These are phyloP conservation scores for Calosoma granatense DNA, from an alignment of 1,140 invertebrate genomes.

Conservation along the genomic window DNA sequence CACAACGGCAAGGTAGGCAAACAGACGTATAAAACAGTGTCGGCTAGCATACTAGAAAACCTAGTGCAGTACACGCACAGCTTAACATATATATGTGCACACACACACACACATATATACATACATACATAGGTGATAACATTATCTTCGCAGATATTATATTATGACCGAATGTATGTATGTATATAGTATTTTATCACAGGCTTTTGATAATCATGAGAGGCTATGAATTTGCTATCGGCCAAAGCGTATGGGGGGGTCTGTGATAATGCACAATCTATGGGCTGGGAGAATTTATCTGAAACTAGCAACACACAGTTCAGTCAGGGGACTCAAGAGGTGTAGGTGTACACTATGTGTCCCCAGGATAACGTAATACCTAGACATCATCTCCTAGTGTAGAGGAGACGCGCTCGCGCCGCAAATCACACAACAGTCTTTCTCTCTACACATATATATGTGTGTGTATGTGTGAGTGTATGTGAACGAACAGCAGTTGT, in stretches of 20 bases:
- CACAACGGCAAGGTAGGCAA: too few species aligned
- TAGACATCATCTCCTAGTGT: too few species aligned
- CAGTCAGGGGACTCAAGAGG: not conserved
- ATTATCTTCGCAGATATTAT: not conserved
- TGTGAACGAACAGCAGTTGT: not conserved
- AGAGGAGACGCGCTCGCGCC: not conserved
- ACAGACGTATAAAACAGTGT: too few species aligned
- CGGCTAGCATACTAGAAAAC: too few species aligned
- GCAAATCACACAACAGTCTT: not conserved
- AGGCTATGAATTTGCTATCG: slow-evolving; percentile 8
- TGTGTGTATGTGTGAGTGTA: too few species aligned
- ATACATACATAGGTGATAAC: slow-evolving; percentile 6
- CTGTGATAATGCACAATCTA: slow-evolving; percentile 1
- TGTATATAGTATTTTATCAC: slow-evolving; percentile 3
- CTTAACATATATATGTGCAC: too few species aligned
- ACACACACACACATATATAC: too few species aligned
- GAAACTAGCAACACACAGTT: not conserved
- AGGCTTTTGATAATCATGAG: slow-evolving; percentile 5
- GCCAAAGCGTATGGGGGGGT: not conserved
- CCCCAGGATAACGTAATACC: not conserved
- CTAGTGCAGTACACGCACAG: too few species aligned
- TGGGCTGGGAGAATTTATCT: slow-evolving; percentile 3
- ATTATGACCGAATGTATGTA: slow-evolving; percentile 7
- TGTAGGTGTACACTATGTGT: slow-evolving; percentile 1
- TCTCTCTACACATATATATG: not conserved